Evolutionary conservation across 1,140 invertebrate genomes (phyloP), one percentile per base, ranked within the genome.

Genomic region (Bombus superbus): DNA sequence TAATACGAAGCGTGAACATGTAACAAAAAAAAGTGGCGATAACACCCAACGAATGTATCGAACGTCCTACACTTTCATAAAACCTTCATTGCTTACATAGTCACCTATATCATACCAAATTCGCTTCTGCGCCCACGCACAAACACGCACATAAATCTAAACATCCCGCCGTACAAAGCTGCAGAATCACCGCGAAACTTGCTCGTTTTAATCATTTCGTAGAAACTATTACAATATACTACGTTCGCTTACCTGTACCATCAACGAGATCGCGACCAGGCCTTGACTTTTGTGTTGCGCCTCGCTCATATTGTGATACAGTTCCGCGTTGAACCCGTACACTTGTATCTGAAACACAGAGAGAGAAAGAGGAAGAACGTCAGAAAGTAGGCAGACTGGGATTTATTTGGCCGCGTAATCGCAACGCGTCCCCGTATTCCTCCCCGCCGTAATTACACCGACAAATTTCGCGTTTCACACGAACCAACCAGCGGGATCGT

Each of bases 281-380:
- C 98, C 98, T 94, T 99, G 98, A 53, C 98, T 98, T 94, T 98
- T 98, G 94, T 98, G 97, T 91, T 98, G 97, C 38, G 99, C 99
- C 95, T 99, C 98, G 47, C 98, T 97, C 97, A 99, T 98, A 94
- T 99, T 99, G 92, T 98, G 97, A 95, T 99, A 99, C n/a, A 99
- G 96, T 94, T 99, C 98, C 85, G 98, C 98, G 94, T 99, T 99
- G 96, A 98, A 99, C 6, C 98, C 99, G 91, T 99, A 98, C 62
- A 99, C 96, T 95, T 99, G 98, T 90, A 99, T 97, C 98, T 99
- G 96, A 80, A 96, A 96, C 91, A 78, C 11, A 64, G 8, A 42
- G 40, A 42, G 5, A 94, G 32, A 32, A 32, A 32, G 32, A 92
- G 68, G 68, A 40, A 11, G 68, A 71, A n/a, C 4, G 35, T 75